Base-by-base conservation (phyloP, 2,797 vertebrate species). In the Morus bassanus region DNA sequence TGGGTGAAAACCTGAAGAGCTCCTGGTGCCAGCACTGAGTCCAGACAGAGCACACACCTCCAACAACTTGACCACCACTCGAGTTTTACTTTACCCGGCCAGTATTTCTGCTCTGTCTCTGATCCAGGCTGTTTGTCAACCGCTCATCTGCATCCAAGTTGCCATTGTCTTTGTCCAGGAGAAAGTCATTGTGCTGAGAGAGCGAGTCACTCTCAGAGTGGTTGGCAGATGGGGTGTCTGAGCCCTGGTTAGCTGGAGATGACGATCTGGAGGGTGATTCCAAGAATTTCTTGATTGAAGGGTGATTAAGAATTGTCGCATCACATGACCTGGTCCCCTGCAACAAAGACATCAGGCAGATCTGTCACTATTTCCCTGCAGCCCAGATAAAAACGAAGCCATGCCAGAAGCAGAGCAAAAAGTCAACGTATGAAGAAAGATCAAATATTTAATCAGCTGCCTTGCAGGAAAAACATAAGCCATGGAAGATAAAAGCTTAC, bases 191-290 rank as follows among this genome's bases (percentile, higher is more conserved):
- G 83, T 99, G 99, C 57, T 99, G 99, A 33, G 99, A 99, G 46
- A 99, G 97, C 4, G 99, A 99, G 96, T 99, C 99, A 0, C 98
- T 98, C 98, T 99, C 99, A 0, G 99, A 99, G 86, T 99, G 99
- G 95, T 98, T 99, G 82, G 99, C 98, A 70, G 99, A 99, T 22
- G 98, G 98, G 17, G 99, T 99, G 95, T 99, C 99, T 18, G 99
- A 99, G 90, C 98, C 98, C 94, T 99, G 99, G 98, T 99, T 99
- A 93, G 99, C 98, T 79, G 99, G 99, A 60, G 99, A 99, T 0
- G 99, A 99, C 1, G 99, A 99, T 85, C 99, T 98, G 7, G 99
- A 99, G 7, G 99, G 99, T 4, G 99, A 99, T 95, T 99, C 99
- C 97, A 99, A 96, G 97, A 99, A 99, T 53, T 99, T 99, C 93